phyloP scores from a whole-genome alignment of 2,888 invertebrate species.

The Gisinianus flammeolus region DNA sequence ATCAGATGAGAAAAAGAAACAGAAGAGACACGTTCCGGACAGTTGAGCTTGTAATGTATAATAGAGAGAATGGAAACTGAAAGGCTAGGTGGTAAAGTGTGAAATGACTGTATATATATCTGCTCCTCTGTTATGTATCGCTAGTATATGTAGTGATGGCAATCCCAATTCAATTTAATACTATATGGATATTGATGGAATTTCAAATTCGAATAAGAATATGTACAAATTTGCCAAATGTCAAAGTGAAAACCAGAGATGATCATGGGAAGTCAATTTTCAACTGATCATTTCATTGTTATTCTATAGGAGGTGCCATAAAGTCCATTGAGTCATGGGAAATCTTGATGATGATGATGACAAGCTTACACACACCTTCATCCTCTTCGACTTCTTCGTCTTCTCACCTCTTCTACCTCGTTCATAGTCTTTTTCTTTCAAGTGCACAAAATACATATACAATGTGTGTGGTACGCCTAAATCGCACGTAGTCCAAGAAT shows the following conservation, averaged over 20 bases:
- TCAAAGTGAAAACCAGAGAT: conserved; percentile 33
- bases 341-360: conserved; percentile 22
- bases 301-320: conserved; percentile 16
- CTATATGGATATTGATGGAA: too few relatives aligned
- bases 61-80: neutral
- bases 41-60: conserved; percentile 2
- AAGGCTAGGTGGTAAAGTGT: neutral
- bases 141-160: too few relatives aligned
- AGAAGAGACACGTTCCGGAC: conserved; percentile 21
- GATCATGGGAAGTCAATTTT: conserved; percentile 35
- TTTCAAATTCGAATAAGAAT: too few relatives aligned
- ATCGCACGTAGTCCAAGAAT: too few relatives aligned
- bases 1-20: neutral
- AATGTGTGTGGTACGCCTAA: too few relatives aligned
- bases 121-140: too few relatives aligned
- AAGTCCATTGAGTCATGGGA: conserved; percentile 39
- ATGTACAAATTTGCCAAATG: too few relatives aligned
- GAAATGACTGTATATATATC: neutral
- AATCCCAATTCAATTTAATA: too few relatives aligned
- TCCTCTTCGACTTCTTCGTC: neutral
- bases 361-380: neutral
- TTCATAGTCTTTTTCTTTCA: too few relatives aligned
- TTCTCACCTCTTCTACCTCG: neutral
- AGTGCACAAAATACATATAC: too few relatives aligned
- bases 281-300: conserved; percentile 4